Evolutionary conservation across 1,140 invertebrate genomes (phyloP).

Genomic region (Macrotrachela quadricornifera): DNA sequence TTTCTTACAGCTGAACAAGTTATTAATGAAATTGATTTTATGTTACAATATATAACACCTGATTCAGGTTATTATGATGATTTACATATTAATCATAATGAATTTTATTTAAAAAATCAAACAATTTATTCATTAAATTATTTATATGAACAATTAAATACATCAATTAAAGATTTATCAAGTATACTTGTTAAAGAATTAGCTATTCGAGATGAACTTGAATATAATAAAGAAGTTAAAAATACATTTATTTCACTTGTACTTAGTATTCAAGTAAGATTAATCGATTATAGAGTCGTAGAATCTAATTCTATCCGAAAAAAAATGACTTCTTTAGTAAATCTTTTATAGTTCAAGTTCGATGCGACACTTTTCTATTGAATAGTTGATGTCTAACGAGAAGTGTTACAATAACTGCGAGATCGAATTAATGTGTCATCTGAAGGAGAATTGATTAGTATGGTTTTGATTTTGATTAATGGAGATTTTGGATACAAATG

Average conservation of each 20-base stretch:
- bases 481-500: too few relatives aligned
- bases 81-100: slow-evolving; percentile 5
- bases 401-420: too few relatives aligned
- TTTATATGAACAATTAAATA: slow-evolving; percentile 71
- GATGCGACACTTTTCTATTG: too few relatives aligned
- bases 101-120: not conserved
- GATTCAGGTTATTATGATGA: not conserved
- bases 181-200: slow-evolving; percentile 57
- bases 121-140: slow-evolving; percentile 44
- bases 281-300: slow-evolving; percentile 32
- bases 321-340: too few relatives aligned
- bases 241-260: slow-evolving; percentile 94
- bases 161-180: slow-evolving; percentile 70
- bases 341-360: too few relatives aligned
- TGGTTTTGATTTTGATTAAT: too few relatives aligned
- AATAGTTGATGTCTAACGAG: too few relatives aligned
- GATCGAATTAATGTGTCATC: too few relatives aligned
- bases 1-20: slow-evolving; percentile 88
- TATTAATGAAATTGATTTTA: slow-evolving; percentile 75
- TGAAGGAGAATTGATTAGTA: too few relatives aligned
- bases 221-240: slow-evolving; percentile 95
- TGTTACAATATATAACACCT: slow-evolving; percentile 39
- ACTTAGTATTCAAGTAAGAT: slow-evolving; percentile 56
- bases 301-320: not conserved
- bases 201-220: slow-evolving; percentile 67